These are phyloP conservation scores for Chalcosyrphus nemorum DNA, from an alignment of 2,888 invertebrate species.

Conservation along the genomic window DNA sequence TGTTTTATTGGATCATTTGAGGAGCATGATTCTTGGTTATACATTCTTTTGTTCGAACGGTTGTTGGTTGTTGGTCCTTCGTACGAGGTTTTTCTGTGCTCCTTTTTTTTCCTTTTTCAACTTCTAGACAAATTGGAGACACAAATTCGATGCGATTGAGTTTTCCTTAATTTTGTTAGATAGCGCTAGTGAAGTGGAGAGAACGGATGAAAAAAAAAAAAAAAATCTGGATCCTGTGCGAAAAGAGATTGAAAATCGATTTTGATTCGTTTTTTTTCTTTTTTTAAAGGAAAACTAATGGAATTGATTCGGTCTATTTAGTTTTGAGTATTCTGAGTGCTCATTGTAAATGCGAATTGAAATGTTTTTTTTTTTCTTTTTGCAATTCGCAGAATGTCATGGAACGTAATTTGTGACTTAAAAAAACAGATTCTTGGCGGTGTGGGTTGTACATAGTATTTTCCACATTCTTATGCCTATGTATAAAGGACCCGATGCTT, in stretches of 20 bases:
- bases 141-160: constrained; percentile 68
- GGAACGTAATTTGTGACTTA: not conserved
- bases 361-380: not conserved
- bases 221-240: constrained; percentile 33
- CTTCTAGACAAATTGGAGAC: constrained; percentile 71
- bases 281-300: constrained; percentile 43
- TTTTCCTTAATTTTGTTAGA: constrained; percentile 64
- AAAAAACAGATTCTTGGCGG: not conserved
- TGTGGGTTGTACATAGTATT: not conserved
- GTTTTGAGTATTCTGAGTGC: constrained; percentile 47
- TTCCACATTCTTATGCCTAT: too few relatives aligned
- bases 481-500: too few relatives aligned
- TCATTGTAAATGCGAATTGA: not conserved
- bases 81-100: constrained; percentile 1
- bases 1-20: constrained; percentile 67
- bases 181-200: constrained; percentile 7
- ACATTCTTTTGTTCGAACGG: not conserved
- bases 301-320: constrained; percentile 66
- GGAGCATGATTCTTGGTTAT: constrained; percentile 60
- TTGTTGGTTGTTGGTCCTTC: constrained; percentile 38
- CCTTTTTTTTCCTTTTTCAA: constrained; percentile 5
- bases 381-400: not conserved
- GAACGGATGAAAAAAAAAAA: constrained; percentile 25
- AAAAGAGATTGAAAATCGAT: constrained; percentile 54
- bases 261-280: constrained; percentile 28